Evolutionary conservation across 2,113 vertebrate species (phyloP).

Genomic region (Rutilus rutilus): DNA sequence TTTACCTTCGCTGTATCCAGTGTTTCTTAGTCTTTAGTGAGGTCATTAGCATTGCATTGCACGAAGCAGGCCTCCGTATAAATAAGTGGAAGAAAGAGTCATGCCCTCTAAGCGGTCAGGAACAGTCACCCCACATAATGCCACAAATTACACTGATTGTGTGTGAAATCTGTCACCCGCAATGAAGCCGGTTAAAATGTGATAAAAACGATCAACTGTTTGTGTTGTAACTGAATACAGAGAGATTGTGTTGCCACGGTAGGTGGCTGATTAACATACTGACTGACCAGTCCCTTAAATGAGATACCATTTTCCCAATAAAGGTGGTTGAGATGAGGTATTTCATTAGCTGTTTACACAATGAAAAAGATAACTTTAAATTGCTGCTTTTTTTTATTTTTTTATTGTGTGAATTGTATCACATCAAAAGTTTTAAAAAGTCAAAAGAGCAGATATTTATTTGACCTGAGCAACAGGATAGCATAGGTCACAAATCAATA

Average conservation of each 20-base stretch:
- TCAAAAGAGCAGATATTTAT: background rate
- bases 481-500: background rate
- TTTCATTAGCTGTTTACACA: background rate
- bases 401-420: background rate
- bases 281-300: background rate
- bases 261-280: background rate
- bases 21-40: background rate
- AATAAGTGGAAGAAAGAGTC: background rate
- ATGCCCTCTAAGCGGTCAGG: background rate
- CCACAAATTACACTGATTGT: conserved; percentile 9
- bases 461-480: background rate
- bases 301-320: background rate
- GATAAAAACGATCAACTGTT: background rate
- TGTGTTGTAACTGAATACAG: background rate
- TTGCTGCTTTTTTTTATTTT: background rate
- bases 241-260: background rate
- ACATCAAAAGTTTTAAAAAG: background rate
- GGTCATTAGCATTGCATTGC: conserved; percentile 2
- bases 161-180: conserved; percentile 28
- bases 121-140: conserved; percentile 13
- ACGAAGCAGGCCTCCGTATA: background rate
- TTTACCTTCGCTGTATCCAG: background rate
- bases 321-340: background rate
- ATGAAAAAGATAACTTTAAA: background rate
- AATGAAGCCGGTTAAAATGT: background rate